Percentiles rank a stretch among this genome's conserved stretches.
These are phyloP conservation scores for Ptychoptera contaminata DNA, from an alignment of 2,888 invertebrate species.

Conservation along the genomic window DNA sequence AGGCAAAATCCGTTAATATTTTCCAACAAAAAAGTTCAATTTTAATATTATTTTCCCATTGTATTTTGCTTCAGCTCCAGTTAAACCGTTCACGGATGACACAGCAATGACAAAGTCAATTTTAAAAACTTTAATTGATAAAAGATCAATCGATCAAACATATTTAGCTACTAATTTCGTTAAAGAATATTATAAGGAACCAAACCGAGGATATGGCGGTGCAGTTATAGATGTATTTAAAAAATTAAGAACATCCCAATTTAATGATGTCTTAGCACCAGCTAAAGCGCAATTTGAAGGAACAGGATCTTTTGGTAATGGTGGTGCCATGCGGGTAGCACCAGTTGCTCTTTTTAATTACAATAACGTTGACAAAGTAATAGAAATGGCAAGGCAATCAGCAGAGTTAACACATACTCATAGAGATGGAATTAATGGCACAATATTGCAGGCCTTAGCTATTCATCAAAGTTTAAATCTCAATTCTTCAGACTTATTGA, in stretches of 20 bases:
- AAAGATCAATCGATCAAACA: constrained; percentile 35
- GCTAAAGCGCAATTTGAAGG: constrained; percentile 50
- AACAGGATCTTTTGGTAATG: constrained; percentile 59
- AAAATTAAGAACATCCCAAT: constrained; percentile 36
- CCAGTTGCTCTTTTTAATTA: constrained; percentile 47
- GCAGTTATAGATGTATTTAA: constrained; percentile 40
- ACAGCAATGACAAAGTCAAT: constrained; percentile 52
- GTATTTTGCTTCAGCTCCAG: constrained; percentile 30
- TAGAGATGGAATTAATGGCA: constrained; percentile 38
- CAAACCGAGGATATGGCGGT: constrained; percentile 47
- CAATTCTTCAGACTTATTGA: constrained; percentile 31
- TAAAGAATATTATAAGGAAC: constrained; percentile 42
- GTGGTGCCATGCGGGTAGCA: constrained; percentile 56
- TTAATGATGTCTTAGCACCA: constrained; percentile 41
- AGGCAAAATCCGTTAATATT: constrained; percentile 24
- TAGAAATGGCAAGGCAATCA: constrained; percentile 33
- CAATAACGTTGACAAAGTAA: constrained; percentile 26
- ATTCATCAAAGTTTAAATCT: constrained; percentile 36
- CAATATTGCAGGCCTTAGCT: constrained; percentile 40
- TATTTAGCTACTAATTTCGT: constrained; percentile 49
- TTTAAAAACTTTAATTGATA: constrained; percentile 41
- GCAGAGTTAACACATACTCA: constrained; percentile 48
- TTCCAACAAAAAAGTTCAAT: background rate
- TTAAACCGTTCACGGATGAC: constrained; percentile 49
- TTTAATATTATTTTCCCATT: constrained; percentile 6